Evolutionary conservation across 2,888 invertebrate genomes (phyloP), one percentile per base, ranked within the genome.

Genomic region (Pharmacophagus antenor): DNA sequence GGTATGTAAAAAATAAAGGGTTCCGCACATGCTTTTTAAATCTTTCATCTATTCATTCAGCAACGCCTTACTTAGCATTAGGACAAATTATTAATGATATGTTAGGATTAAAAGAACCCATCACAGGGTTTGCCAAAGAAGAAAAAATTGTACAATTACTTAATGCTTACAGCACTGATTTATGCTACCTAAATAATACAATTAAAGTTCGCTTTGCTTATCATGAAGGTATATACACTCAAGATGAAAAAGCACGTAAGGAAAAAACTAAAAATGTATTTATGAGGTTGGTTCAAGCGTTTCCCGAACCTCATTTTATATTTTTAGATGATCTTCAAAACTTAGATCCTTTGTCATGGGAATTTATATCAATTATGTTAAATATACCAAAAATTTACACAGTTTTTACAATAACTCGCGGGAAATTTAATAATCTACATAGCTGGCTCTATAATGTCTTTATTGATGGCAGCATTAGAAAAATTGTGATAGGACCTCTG

Each of bases 151-250:
- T 82, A 58, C 62, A 82, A 65, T 52, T 85, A 64, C 64, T 85
- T 73, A 67, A 82, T 69, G 65, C 67, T 15, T 75, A 82, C 71
- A 72, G 65, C 71, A 80, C 88, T 18, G 88, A 92, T 63, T 76
- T 93, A n/a, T 92, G 92, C 67, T 91, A 92, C 61, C 72, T 93
- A 48, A 93, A 93, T 68, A 80, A 80, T 21, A 77, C 92, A 10
- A 73, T 92, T 49, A 90, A 90, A 72, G 90, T 92, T 6, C 80
- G 88, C 37, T 92, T 92, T 67, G 89, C 92, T 0, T 86, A 86
- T 56, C 84, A 90, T 20, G 81, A 85, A 67, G 74, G 82, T 27
- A 82, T 85, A 60, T 76, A 84, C 63, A 65, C 71, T 18, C 80
- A 80, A 62, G 77, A 83, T 66, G 85, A 90, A 61, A 66, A 70